Evolutionary conservation across 2,797 vertebrate species (phyloP).

Genomic region (Melanotaenia parkinsoni): DNA sequence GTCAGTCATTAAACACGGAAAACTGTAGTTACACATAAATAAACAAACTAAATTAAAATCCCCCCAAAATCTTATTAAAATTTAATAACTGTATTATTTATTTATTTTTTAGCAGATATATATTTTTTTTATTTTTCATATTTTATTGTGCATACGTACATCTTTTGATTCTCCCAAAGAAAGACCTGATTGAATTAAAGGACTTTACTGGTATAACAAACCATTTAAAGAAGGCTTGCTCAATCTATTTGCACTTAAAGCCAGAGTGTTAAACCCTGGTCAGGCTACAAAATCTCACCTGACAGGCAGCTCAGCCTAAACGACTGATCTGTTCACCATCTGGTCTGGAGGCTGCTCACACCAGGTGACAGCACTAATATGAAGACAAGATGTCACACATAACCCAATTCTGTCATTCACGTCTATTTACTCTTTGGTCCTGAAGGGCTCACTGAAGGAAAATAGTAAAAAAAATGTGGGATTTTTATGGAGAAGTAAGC

Average conservation of each 20-base stretch:
- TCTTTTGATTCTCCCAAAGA: not conserved
- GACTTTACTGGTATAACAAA: conserved; percentile 11
- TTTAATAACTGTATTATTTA: not conserved
- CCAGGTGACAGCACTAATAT: conserved; percentile 69
- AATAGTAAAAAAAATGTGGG: not conserved
- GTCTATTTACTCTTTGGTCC: conserved; percentile 23
- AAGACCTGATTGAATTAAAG: not conserved
- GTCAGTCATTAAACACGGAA: conserved; percentile 16
- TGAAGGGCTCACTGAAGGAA: conserved; percentile 14
- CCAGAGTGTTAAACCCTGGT: conserved; percentile 48
- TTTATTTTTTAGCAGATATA: not conserved
- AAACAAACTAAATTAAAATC: not conserved
- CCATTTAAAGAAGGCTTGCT: not conserved
- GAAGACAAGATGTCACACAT: conserved; percentile 60
- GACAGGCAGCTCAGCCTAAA: conserved; percentile 63
- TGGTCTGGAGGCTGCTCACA: conserved; percentile 67
- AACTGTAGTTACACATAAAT: not conserved
- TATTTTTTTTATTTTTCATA: not conserved
- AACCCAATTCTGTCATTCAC: conserved; percentile 66
- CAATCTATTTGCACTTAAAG: conserved; percentile 20
- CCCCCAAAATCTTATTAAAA: not conserved
- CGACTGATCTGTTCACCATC: conserved; percentile 68
- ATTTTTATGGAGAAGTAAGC: not conserved
- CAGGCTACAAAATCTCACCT: conserved; percentile 56
- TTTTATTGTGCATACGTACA: not conserved